These are phyloP conservation scores for Acipenser ruthenus DNA, from an alignment of 2,797 vertebrate species.

Conservation along the genomic window DNA sequence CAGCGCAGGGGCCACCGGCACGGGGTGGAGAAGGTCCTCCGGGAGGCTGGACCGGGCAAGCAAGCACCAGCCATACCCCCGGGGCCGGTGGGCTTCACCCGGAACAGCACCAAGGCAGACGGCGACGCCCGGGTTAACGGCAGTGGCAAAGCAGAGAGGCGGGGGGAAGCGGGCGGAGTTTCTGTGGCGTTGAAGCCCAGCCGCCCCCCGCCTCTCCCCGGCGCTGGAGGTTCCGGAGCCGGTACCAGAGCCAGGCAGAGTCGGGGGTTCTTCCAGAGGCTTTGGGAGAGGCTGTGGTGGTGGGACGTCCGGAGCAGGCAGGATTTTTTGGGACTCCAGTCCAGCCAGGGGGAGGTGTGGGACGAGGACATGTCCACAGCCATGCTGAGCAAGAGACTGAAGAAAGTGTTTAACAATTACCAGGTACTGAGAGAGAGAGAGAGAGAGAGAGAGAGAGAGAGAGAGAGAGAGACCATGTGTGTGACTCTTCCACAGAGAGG, in stretches of 20 bases:
- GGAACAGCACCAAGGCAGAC: conserved; percentile 27
- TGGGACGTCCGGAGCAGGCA: conserved; percentile 5
- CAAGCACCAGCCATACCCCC: conserved; percentile 59
- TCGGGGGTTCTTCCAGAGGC: no score
- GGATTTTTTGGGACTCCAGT: conserved; percentile 47
- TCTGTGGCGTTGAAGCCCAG: conserved; percentile 9
- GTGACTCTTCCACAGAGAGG: no score
- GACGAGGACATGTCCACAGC: conserved; percentile 62
- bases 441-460: no score
- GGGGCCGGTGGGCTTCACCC: conserved; percentile 50
- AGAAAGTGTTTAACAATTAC: conserved; percentile 64
- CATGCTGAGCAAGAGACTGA: conserved; percentile 58
- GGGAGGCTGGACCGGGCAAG: conserved; percentile 23
- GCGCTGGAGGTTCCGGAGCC: no score
- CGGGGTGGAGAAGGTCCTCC: neutral
- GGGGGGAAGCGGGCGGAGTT: conserved; percentile 10
- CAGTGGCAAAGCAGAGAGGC: neutral
- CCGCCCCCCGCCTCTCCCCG: no score
- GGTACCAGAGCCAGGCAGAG: no score
- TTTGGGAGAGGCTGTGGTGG: neutral
- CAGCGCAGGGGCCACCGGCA: conserved; percentile 30
- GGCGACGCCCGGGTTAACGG: conserved; percentile 33
- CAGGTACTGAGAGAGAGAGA: conserved; percentile 46
- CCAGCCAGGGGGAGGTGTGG: conserved; percentile 54
- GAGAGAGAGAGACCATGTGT: no score